Base-by-base conservation (phyloP, 1,140 invertebrate genomes). In the Ericerus pela region DNA sequence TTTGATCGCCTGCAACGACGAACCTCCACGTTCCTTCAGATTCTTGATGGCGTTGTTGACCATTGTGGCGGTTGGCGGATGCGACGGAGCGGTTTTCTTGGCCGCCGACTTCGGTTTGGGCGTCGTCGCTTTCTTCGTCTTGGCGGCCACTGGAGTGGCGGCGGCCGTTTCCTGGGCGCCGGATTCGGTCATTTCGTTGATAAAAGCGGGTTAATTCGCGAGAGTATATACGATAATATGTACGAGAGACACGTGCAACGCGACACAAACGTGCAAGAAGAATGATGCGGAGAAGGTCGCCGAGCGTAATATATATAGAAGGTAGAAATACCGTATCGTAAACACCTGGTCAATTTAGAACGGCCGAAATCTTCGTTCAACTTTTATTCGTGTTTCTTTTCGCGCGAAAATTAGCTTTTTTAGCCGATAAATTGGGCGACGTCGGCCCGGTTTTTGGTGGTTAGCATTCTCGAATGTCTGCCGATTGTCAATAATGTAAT, bases 1-100 rank as follows among this genome's bases (percentile, higher is more conserved):
- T 58, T 76, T 75, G 62, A 77, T 76, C 11, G 74, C 74, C 51
- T 72, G 70, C 1, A 75, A 60, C 0, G 75, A 76, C 0, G 74
- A 75, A 8, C 76, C 75, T 14, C 66, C 67, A 10, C 70, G 65
- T 56, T 76, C 76, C 27, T 75, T 76, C 36, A 79, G 58, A 1
- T 60, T 58, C 18, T 65, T 67, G 57, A 79, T 77, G 3, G 76
- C 76, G 8, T 67, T 67, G 14, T 65, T 67, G 11, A 79, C 68
- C 70, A 72, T 70, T 5, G 66, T 61, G 5, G 67, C 61, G 0
- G 66, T 64, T 2, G 62, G 63, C 2, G 68, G 68, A 59, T 69
- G 68, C 11, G 59, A 51, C 0, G 63, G 57, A 29, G 58, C 55
- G 0, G 64, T 56, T 41, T 69, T 70, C 4, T 41, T 43, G 0